Percentiles rank a stretch among this genome's conserved stretches.
phyloP scores from a whole-genome alignment of 2,113 vertebrate genomes.

The Haemorhous mexicanus region DNA sequence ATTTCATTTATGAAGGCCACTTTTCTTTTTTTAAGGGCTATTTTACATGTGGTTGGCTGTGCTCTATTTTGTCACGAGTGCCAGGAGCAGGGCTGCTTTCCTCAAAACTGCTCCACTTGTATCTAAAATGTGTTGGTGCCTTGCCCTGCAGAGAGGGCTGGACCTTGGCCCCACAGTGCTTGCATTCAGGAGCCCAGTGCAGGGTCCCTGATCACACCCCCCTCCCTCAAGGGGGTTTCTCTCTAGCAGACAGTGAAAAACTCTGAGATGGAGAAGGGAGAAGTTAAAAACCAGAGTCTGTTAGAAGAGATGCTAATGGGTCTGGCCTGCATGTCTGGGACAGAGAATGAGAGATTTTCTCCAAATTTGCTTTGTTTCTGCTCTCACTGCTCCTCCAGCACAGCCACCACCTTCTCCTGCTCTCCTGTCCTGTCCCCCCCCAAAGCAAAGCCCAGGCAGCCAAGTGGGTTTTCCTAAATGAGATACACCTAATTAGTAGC shows the following conservation, averaged over 20 bases:
- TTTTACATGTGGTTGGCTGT: accelerated
- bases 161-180: accelerated
- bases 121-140: not conserved
- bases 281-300: not conserved
- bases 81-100: not conserved
- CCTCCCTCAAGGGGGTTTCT: not conserved
- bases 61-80: not conserved
- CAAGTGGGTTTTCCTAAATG: slow-evolving; percentile 16
- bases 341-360: not conserved
- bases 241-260: not conserved
- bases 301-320: not conserved
- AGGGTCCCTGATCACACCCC: accelerated
- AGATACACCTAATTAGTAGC: slow-evolving; percentile 52
- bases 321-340: not conserved
- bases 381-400: not conserved
- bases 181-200: not conserved
- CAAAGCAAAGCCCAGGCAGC: not conserved
- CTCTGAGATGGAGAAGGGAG: not conserved
- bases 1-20: not conserved
- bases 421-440: not conserved
- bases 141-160: not conserved
- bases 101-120: accelerated
- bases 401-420: not conserved
- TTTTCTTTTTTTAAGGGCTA: not conserved
- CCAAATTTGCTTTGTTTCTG: not conserved